Evolutionary conservation across 2,797 vertebrate genomes (phyloP), one percentile per base, ranked within the genome.

Genomic region (Avahi laniger): DNA sequence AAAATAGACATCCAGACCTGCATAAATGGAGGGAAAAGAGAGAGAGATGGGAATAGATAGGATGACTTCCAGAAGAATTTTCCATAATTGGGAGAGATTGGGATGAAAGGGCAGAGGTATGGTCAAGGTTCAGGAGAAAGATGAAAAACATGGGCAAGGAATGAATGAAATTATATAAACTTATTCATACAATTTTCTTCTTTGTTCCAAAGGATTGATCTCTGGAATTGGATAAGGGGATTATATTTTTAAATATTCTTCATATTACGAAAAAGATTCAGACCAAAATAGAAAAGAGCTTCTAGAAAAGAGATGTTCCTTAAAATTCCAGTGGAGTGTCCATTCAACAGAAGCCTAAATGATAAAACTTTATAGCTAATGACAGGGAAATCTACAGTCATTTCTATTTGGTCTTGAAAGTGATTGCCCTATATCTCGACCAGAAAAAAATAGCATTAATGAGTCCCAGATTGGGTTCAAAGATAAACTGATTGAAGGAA

Each of bases 191-290:
- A 61, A n/a, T 61, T 86, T 24, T 46, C 54, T 78, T 69, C 54
- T 54, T 94, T 17, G 33, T 80, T 70, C 17, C 50, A 91, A 85
- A 93, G 38, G 46, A 63, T 4, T 69, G 8, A 73, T 89, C 48
- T 69, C 69, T 38, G 52, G 22, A 75, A 38, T 15, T 59, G 46
- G 30, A 59, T 72, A 46, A 89, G 59, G 28, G n/a, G 22, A 15
- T 57, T 81, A 8, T 52, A 24, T 73, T 93, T 97, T 97, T 50
- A 76, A 70, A 80, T 12, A 52, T 76, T 89, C 22, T 85, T 93
- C 35, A 72, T 8, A 65, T 67, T 78, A 78, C n/a, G 26, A 86
- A 43, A 78, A 83, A 69, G 14, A 48, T 48, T 14, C 93, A 83
- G 43, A 82, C 41, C n/a, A 90, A 43, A 87, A 61, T 43, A 41